Evolutionary conservation across 2,888 invertebrate species (phyloP).

Genomic region (Diachrysia chrysitis): DNA sequence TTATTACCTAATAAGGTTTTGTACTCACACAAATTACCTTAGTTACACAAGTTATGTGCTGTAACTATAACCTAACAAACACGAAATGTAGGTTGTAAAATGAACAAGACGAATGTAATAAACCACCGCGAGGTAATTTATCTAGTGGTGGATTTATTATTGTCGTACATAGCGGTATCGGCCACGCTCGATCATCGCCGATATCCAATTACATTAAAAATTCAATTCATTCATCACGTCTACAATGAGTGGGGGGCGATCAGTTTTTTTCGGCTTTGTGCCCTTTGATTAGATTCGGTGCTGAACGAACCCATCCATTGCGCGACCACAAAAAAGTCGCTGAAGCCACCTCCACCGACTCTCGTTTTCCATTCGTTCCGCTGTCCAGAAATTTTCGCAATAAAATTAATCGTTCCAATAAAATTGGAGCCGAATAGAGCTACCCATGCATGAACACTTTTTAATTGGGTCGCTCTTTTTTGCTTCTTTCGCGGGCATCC

Average conservation of each 20-base stretch:
- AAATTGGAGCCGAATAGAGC: slow-evolving; percentile 85
- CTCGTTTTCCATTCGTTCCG: slow-evolving; percentile 85
- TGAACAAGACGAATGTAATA: slow-evolving; percentile 42
- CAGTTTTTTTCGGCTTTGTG: slow-evolving; percentile 72
- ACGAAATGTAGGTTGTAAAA: slow-evolving; percentile 36
- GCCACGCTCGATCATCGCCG: slow-evolving; percentile 66
- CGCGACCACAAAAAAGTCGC: slow-evolving; percentile 80
- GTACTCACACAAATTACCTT: slow-evolving; percentile 51
- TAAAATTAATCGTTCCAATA: slow-evolving; percentile 89
- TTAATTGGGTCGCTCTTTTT: slow-evolving; percentile 87
- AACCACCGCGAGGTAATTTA: slow-evolving; percentile 56
- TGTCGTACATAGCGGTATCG: slow-evolving; percentile 55
- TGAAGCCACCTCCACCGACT: slow-evolving; percentile 74
- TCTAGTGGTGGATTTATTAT: slow-evolving; percentile 63
- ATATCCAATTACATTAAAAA: slow-evolving; percentile 81
- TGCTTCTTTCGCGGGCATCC: slow-evolving; percentile 79
- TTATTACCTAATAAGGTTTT: slow-evolving; percentile 59
- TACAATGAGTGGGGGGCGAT: slow-evolving; percentile 66
- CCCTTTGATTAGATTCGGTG: slow-evolving; percentile 83
- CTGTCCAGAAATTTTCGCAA: slow-evolving; percentile 88
- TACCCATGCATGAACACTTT: slow-evolving; percentile 87
- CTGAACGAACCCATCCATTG: slow-evolving; percentile 81
- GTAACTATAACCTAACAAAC: slow-evolving; percentile 30
- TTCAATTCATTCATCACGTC: slow-evolving; percentile 78
- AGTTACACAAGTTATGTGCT: slow-evolving; percentile 48